Conservation (phyloP, 2,888 invertebrate species). For the Mechanitis messenoides region DNA sequence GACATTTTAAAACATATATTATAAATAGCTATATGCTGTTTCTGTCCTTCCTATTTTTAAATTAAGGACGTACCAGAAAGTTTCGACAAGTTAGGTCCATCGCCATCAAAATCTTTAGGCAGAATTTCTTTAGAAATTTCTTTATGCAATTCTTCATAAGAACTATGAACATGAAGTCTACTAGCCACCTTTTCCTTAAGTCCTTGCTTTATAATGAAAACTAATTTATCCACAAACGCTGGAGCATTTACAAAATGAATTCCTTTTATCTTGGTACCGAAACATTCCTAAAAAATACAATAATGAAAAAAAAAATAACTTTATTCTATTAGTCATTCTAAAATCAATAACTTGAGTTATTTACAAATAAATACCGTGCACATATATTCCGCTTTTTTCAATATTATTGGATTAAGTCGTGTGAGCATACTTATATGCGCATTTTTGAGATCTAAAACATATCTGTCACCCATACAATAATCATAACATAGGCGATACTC, state of each 20-base stretch:
- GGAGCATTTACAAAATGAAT: conserved; percentile 66
- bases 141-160: conserved; percentile 56
- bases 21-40: neutral
- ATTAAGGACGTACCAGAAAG: conserved; percentile 44
- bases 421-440: conserved; percentile 43
- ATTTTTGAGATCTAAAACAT: conserved; percentile 56
- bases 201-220: conserved; percentile 58
- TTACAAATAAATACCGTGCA: conserved; percentile 49
- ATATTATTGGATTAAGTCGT: conserved; percentile 57
- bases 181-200: conserved; percentile 60
- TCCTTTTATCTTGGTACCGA: conserved; percentile 65
- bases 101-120: conserved; percentile 61
- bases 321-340: neutral
- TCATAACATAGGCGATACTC: conserved; percentile 61
- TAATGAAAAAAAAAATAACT: neutral
- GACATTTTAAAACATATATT: neutral
- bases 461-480: conserved; percentile 54
- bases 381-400: conserved; percentile 62
- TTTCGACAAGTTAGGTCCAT: conserved; percentile 45
- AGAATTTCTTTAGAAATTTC: conserved; percentile 60
- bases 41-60: neutral
- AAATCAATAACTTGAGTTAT: conserved; percentile 5
- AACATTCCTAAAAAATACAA: conserved; percentile 48
- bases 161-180: conserved; percentile 56
- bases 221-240: conserved; percentile 54